These are phyloP conservation scores for Nomada ruficornis DNA, from an alignment of 2,888 invertebrate genomes.

Conservation along the genomic window DNA sequence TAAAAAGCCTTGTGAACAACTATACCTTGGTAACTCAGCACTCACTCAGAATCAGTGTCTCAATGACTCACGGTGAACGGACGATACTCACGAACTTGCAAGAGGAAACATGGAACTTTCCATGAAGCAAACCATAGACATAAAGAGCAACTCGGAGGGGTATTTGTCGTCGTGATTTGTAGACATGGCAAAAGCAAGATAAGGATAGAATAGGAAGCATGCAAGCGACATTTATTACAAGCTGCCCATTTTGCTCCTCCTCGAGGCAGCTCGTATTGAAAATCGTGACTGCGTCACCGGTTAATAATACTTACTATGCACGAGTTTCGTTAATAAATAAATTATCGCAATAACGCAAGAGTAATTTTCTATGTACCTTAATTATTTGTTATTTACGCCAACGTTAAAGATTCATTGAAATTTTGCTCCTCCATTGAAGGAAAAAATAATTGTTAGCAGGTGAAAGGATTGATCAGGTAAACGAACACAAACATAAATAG, in stretches of 20 bases:
- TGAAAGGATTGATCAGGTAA: not conserved
- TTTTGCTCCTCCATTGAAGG: too few relatives aligned
- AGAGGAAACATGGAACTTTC: conserved; percentile 17
- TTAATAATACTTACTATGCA: not conserved
- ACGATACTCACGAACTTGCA: not conserved
- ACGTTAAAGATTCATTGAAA: too few relatives aligned
- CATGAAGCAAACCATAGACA: not conserved
- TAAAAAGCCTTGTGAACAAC: not conserved
- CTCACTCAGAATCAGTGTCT: not conserved
- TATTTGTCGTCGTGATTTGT: conserved; percentile 1
- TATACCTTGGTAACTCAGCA: conserved; percentile 1
- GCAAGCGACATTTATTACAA: conserved; percentile 14
- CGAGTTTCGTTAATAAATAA: too few relatives aligned
- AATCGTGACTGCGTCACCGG: not conserved
- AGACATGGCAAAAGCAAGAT: conserved; percentile 22
- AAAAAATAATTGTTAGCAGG: not conserved
- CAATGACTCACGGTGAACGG: not conserved
- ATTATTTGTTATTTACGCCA: too few relatives aligned
- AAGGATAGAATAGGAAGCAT: conserved; percentile 21
- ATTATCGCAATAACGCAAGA: too few relatives aligned
- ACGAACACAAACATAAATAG: not conserved
- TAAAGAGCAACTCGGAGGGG: not conserved
- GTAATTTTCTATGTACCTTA: too few relatives aligned
- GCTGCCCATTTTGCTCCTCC: not conserved
- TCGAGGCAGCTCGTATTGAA: not conserved